Evolutionary conservation across 2,888 invertebrate genomes (phyloP).

Genomic region (Unio delphinus): DNA sequence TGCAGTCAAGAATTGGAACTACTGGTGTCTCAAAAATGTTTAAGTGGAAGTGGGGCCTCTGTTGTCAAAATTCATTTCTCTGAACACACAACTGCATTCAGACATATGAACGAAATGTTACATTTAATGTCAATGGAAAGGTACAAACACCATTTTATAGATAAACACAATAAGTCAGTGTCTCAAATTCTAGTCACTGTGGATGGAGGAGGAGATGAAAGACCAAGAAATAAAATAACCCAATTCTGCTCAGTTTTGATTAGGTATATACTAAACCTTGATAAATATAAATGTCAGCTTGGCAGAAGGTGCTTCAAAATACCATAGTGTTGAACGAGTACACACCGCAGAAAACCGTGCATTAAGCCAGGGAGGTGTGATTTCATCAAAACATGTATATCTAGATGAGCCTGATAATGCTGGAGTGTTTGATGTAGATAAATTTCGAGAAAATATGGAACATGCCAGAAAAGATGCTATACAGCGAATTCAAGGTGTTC

Average conservation of each 20-base stretch:
- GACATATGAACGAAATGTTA: not conserved
- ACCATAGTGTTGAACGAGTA: conserved; percentile 15
- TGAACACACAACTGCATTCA: too few species aligned
- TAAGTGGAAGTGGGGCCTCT: too few species aligned
- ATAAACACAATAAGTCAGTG: conserved; percentile 5
- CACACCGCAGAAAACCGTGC: conserved; percentile 15
- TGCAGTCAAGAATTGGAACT: too few species aligned
- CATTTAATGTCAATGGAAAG: conserved; percentile 1
- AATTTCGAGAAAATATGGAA: conserved; percentile 12
- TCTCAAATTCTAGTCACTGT: conserved; percentile 5
- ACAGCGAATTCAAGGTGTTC: not conserved
- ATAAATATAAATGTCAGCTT: conserved; percentile 9
- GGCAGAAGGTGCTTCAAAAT: conserved; percentile 13
- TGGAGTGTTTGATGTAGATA: not conserved
- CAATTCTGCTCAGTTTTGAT: conserved; percentile 6
- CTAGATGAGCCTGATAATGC: conserved; percentile 1
- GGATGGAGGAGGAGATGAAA: conserved; percentile 9
- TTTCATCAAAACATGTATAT: conserved; percentile 1
- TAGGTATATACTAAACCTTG: conserved; percentile 10
- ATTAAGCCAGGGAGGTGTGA: conserved; percentile 9
- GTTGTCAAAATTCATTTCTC: too few species aligned
- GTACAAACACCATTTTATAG: not conserved
- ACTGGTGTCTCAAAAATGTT: too few species aligned
- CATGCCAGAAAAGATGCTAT: conserved; percentile 8
- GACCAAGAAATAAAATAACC: conserved; percentile 9